These are phyloP conservation scores for Orchestia grillus DNA, from an alignment of 1,140 invertebrate species.

Conservation along the genomic window DNA sequence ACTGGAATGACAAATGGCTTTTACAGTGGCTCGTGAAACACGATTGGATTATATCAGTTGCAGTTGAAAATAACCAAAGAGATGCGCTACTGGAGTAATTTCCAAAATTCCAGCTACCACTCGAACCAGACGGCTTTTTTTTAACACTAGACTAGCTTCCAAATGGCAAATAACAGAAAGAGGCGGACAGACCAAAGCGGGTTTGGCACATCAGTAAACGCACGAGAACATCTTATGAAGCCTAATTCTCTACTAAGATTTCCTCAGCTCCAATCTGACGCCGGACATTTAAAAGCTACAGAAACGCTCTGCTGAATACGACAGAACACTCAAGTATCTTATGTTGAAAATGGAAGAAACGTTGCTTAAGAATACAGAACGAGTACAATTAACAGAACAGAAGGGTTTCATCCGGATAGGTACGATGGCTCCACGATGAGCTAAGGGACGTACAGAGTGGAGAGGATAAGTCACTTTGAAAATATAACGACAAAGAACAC, in stretches of 20 bases:
- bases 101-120: neutral
- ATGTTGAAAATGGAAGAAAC: neutral
- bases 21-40: neutral
- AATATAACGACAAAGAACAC: neutral
- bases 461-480: neutral
- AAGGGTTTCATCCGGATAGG: neutral
- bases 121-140: neutral
- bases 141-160: neutral
- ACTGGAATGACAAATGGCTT: neutral
- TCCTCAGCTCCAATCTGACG: neutral
- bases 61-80: neutral
- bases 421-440: neutral
- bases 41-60: neutral
- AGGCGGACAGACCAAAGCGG: neutral
- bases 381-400: neutral
- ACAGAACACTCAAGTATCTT: neutral
- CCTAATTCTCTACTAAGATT: neutral
- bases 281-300: neutral
- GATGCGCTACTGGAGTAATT: neutral
- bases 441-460: neutral
- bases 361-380: slow-evolving; percentile 8
- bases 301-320: neutral
- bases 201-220: neutral
- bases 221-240: neutral
- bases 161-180: neutral